Conservation (phyloP, 1,140 invertebrate species). For the Cyclargus thomasi region DNA sequence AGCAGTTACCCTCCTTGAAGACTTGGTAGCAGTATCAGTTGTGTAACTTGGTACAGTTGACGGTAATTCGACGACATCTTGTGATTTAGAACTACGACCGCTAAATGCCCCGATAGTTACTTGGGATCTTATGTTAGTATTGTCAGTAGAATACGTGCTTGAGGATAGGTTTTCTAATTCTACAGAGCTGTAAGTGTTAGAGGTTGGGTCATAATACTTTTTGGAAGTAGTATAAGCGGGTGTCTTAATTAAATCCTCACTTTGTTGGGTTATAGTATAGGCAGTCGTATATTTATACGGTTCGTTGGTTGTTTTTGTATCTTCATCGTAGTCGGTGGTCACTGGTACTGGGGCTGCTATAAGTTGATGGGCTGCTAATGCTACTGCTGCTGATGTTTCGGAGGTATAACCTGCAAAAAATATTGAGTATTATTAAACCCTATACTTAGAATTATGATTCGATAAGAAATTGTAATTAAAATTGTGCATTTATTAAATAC, state of each 20-base stretch:
- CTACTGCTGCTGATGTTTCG: slow-evolving; percentile 66
- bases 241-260: slow-evolving; percentile 32
- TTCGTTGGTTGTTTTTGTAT: slow-evolving; percentile 38
- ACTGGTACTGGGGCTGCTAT: slow-evolving; percentile 62
- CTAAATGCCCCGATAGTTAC: slow-evolving; percentile 23
- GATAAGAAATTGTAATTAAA: no score
- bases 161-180: slow-evolving; percentile 18
- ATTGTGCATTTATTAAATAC: no score
- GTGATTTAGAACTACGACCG: slow-evolving; percentile 19
- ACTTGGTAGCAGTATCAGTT: not conserved
- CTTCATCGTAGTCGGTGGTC: slow-evolving; percentile 54
- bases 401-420: slow-evolving; percentile 45
- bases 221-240: slow-evolving; percentile 19
- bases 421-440: no score
- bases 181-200: slow-evolving; percentile 21
- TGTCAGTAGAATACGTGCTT: slow-evolving; percentile 21
- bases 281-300: slow-evolving; percentile 36
- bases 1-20: not conserved
- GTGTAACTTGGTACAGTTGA: slow-evolving; percentile 19
- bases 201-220: slow-evolving; percentile 25
- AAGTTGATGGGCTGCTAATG: slow-evolving; percentile 66
- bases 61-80: not conserved
- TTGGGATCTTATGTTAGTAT: slow-evolving; percentile 20
- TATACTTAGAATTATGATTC: no score
- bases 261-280: slow-evolving; percentile 38